phyloP scores from a whole-genome alignment of 2,888 invertebrate genomes.

The Rhabditoides inermis region DNA sequence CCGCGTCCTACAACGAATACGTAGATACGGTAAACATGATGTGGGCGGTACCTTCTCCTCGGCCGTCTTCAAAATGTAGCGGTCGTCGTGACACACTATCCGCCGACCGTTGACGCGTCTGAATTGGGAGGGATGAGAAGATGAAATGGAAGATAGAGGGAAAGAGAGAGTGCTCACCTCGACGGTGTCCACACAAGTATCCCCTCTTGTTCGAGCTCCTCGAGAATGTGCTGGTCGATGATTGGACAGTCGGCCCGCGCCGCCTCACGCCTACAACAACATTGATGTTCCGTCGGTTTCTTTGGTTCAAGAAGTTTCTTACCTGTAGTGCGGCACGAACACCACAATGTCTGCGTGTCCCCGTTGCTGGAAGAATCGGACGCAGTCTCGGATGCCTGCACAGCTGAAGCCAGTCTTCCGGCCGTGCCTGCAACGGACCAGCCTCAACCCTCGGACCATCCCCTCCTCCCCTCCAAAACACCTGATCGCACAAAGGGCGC shows the following conservation, averaged over 20 bases:
- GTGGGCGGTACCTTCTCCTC: slow-evolving; percentile 13
- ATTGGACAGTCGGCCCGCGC: slow-evolving; percentile 80
- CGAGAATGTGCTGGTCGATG: slow-evolving; percentile 62
- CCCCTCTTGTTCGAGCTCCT: slow-evolving; percentile 76
- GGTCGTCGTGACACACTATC: slow-evolving; percentile 60
- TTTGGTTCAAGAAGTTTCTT: slow-evolving; percentile 72
- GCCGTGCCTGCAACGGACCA: slow-evolving; percentile 79
- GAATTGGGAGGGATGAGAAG: not conserved
- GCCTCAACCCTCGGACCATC: too few species aligned
- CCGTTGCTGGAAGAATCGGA: slow-evolving; percentile 81
- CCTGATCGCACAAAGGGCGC: too few species aligned
- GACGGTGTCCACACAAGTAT: slow-evolving; percentile 88
- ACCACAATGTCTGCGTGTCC: slow-evolving; percentile 88
- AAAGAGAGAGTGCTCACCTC: too few species aligned
- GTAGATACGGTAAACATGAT: not conserved
- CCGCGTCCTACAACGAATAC: too few species aligned
- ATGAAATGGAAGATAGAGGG: too few species aligned
- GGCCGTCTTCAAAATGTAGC: slow-evolving; percentile 68
- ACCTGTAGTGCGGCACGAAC: slow-evolving; percentile 93
- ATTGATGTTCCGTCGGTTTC: too few species aligned
- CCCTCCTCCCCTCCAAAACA: too few species aligned
- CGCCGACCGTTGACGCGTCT: slow-evolving; percentile 47
- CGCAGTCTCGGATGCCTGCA: slow-evolving; percentile 82
- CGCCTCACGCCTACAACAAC: slow-evolving; percentile 68
- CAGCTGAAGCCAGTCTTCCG: slow-evolving; percentile 89